These are phyloP conservation scores for Solea solea DNA, from an alignment of 2,113 vertebrate species.

Conservation along the genomic window DNA sequence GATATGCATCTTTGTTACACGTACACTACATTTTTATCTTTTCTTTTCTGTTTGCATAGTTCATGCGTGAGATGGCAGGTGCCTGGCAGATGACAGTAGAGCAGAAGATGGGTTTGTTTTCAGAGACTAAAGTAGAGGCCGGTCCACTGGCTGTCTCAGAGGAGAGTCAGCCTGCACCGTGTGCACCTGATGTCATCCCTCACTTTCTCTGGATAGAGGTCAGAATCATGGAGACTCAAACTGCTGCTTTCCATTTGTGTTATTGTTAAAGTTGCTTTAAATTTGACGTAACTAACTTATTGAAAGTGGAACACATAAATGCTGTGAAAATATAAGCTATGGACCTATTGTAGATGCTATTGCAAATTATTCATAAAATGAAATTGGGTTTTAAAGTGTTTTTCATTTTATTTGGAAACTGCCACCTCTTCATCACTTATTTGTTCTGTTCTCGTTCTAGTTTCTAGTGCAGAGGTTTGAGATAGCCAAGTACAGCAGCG, in stretches of 20 bases:
- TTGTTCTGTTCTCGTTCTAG: constrained; percentile 64
- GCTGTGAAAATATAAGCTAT: not conserved
- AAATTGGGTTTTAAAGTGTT: not conserved
- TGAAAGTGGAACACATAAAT: not conserved
- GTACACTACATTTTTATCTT: not conserved
- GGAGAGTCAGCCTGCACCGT: constrained; percentile 91
- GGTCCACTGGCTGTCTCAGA: constrained; percentile 95
- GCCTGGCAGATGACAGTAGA: constrained; percentile 98
- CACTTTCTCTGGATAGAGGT: constrained; percentile 98
- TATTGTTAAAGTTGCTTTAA: not conserved
- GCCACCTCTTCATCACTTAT: not conserved
- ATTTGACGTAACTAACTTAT: too few species aligned
- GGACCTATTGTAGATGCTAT: not conserved
- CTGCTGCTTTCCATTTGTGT: not conserved
- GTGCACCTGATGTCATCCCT: constrained; percentile 90
- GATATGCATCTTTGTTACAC: not conserved
- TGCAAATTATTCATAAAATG: not conserved
- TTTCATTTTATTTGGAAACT: not conserved
- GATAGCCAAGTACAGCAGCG: constrained; percentile 97
- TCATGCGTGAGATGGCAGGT: constrained; percentile 97
- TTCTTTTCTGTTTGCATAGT: constrained; percentile 74
- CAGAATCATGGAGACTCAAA: constrained; percentile 36
- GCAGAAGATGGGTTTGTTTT: constrained; percentile 93
- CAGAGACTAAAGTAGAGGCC: constrained; percentile 87
- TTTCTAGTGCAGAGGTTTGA: constrained; percentile 96